Evolutionary conservation across 2,888 invertebrate genomes (phyloP).

Genomic region (Macrostomum cliftonense): DNA sequence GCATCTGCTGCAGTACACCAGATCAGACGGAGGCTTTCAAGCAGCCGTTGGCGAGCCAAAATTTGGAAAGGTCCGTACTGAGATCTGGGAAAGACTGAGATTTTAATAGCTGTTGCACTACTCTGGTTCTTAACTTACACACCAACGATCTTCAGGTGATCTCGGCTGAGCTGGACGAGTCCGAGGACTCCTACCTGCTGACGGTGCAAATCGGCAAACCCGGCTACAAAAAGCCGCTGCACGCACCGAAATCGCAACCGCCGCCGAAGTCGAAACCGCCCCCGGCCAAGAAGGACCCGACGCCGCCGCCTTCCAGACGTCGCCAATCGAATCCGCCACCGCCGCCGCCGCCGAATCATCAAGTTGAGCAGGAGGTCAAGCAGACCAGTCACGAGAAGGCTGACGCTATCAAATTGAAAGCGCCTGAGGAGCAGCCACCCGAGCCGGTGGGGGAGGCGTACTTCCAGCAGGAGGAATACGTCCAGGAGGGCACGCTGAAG

Average conservation of each 20-base stretch:
- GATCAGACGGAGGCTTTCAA: constrained; percentile 23
- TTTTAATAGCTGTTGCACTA: no score
- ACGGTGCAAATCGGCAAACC: constrained; percentile 27
- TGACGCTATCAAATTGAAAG: constrained; percentile 8
- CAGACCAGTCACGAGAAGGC: constrained; percentile 8
- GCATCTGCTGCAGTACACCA: constrained; percentile 29
- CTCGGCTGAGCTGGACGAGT: constrained; percentile 30
- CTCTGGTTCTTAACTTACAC: no score
- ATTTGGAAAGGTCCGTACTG: constrained; percentile 29
- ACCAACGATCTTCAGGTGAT: constrained; percentile 18
- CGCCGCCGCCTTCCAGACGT: not conserved
- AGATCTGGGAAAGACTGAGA: no score
- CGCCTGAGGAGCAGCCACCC: constrained; percentile 6
- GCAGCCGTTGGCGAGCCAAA: constrained; percentile 25
- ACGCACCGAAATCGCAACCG: not conserved
- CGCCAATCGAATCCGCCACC: constrained; percentile 6
- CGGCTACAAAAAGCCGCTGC: constrained; percentile 13
- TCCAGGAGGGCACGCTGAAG: constrained; percentile 33
- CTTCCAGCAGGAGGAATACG: constrained; percentile 31
- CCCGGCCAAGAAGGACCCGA: constrained; percentile 2
- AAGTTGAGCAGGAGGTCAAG: constrained; percentile 5
- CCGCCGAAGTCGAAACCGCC: constrained; percentile 13
- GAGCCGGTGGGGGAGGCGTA: constrained; percentile 23
- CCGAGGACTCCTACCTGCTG: constrained; percentile 28
- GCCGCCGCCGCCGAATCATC: constrained; percentile 9